phyloP scores from a whole-genome alignment of 92 coral and sea anemone species.

The Bergia sp. region DNA sequence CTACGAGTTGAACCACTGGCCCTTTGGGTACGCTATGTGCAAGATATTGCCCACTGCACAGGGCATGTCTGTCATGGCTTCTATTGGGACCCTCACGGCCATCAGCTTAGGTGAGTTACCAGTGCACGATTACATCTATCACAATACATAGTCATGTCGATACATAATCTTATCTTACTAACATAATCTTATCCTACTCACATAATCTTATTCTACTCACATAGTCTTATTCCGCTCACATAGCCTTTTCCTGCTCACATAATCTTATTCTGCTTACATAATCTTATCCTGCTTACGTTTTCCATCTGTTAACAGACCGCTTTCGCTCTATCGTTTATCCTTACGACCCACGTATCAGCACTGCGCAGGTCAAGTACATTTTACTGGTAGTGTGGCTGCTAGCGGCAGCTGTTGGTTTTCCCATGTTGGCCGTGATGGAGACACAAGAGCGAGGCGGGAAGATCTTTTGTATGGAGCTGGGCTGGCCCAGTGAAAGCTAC shows the following conservation, averaged over 20 bases:
- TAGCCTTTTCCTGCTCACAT: too few species aligned
- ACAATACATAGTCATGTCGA: too few species aligned
- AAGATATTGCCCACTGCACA: slow-evolving; percentile 86
- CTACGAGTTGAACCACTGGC: slow-evolving; percentile 84
- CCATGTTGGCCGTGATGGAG: slow-evolving; percentile 72
- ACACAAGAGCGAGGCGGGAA: slow-evolving; percentile 19
- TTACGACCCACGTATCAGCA: slow-evolving; percentile 82
- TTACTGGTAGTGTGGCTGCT: slow-evolving; percentile 79
- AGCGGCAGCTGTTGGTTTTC: slow-evolving; percentile 74
- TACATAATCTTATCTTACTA: too few species aligned
- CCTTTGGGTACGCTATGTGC: slow-evolving; percentile 91
- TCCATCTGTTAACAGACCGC: slow-evolving; percentile 71
- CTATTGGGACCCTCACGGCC: slow-evolving; percentile 87
- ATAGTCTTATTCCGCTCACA: too few species aligned
- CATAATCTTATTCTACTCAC: too few species aligned
- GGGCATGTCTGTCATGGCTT: slow-evolving; percentile 91
- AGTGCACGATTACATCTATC: too few species aligned
- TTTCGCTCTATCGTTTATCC: slow-evolving; percentile 91
- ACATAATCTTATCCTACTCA: too few species aligned
- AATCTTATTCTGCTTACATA: not conserved
- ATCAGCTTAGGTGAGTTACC: slow-evolving; percentile 87
- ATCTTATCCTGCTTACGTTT: not conserved
- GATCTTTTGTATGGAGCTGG: slow-evolving; percentile 58
- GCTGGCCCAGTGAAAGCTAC: slow-evolving; percentile 78
- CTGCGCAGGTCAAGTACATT: slow-evolving; percentile 77